A percentile compares a stretch with the other conserved stretches of the same genome.
These are phyloP conservation scores for Virgularia gustaviana DNA, from an alignment of 92 coral and sea anemone species.

Conservation along the genomic window DNA sequence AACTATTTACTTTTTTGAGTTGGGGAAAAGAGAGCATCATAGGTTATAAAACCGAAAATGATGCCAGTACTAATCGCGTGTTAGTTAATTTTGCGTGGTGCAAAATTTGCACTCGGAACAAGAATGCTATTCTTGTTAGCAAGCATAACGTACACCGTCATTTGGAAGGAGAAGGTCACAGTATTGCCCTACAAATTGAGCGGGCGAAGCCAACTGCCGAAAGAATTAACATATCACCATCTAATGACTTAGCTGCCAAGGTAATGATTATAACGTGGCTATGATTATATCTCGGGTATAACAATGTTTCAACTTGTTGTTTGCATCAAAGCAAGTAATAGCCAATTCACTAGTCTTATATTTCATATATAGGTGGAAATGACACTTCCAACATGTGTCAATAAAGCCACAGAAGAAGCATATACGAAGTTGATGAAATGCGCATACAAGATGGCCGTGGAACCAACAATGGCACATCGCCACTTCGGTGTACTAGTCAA, in stretches of 20 bases:
- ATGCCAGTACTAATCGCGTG: slow-evolving; percentile 14
- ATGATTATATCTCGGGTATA: no score
- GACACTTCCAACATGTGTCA: slow-evolving; percentile 8
- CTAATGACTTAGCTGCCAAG: not conserved
- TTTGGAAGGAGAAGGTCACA: slow-evolving; percentile 40
- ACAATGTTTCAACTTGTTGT: no score
- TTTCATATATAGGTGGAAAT: not conserved
- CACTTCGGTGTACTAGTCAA: slow-evolving; percentile 38
- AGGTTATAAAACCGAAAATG: slow-evolving; percentile 3
- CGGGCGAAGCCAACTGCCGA: slow-evolving; percentile 30
- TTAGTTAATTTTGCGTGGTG: slow-evolving; percentile 8
- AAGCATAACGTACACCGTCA: slow-evolving; percentile 41
- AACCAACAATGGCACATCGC: slow-evolving; percentile 36
- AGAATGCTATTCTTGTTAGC: slow-evolving; percentile 24
- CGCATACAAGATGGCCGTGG: slow-evolving; percentile 39
- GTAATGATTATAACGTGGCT: not conserved
- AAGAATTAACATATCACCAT: slow-evolving; percentile 7
- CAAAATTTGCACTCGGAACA: not conserved
- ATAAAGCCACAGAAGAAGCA: slow-evolving; percentile 41
- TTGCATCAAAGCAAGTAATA: no score
- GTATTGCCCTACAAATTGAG: slow-evolving; percentile 41
- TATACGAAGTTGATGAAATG: slow-evolving; percentile 41
- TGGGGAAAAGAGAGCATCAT: slow-evolving; percentile 5
- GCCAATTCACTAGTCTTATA: no score
- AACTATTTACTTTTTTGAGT: slow-evolving; percentile 5